Evolutionary conservation across 2,113 vertebrate species (phyloP).

Genomic region (Dipodomys spectabilis): DNA sequence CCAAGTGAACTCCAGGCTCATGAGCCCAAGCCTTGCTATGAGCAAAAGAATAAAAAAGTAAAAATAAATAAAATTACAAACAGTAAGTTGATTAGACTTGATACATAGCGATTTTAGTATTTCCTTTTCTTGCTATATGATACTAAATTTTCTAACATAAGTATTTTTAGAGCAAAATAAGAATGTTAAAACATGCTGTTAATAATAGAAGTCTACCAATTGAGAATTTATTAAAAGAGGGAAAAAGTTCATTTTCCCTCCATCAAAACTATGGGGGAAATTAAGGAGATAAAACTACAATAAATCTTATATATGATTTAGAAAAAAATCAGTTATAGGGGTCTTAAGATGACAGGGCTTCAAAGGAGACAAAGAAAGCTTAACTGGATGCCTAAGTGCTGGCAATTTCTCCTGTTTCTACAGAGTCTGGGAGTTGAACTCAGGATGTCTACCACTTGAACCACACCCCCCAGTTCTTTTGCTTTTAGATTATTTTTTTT

Average conservation of each 20-base stretch:
- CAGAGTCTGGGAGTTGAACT: neutral
- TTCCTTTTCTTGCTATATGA: slow-evolving; percentile 30
- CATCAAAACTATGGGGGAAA: slow-evolving; percentile 11
- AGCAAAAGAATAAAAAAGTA: neutral
- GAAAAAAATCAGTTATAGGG: neutral
- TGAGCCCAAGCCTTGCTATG: too few species aligned
- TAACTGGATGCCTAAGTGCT: neutral
- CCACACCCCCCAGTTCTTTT: too few species aligned
- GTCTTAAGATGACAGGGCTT: neutral
- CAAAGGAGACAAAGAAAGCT: neutral
- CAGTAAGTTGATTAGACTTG: neutral
- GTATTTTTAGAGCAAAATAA: slow-evolving; percentile 31
- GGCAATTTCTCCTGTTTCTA: neutral
- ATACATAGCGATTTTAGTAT: neutral
- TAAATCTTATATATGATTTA: neutral
- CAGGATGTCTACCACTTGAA: too few species aligned
- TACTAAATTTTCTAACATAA: slow-evolving; percentile 30
- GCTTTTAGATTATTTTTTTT: too few species aligned
- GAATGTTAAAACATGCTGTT: neutral
- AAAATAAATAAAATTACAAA: slow-evolving; percentile 10
- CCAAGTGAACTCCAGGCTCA: too few species aligned
- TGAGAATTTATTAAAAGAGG: neutral
- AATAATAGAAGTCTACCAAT: neutral
- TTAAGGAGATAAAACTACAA: neutral
- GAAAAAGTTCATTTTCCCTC: neutral